Evolutionary conservation across 2,888 invertebrate genomes (phyloP).

Genomic region (Chloromyia formosa): DNA sequence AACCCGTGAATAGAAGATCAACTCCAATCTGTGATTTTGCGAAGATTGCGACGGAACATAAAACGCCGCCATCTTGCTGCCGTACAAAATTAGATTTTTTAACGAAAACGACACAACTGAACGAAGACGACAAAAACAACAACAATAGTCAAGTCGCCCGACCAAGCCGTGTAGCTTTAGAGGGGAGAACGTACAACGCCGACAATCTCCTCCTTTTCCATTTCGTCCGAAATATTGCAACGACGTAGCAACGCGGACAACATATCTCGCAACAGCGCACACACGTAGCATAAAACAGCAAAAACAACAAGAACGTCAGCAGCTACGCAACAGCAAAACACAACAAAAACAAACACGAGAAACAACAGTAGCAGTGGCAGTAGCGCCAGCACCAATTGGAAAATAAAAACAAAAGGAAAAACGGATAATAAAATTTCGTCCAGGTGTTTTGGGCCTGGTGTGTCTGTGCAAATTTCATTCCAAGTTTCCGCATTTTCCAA

Average conservation of each 20-base stretch:
- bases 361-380: not conserved
- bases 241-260: constrained; percentile 10
- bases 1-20: not conserved
- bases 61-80: constrained; percentile 39
- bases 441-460: too few species aligned
- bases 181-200: not conserved
- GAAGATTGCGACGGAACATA: not conserved
- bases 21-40: constrained; percentile 34
- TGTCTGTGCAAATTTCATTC: too few species aligned
- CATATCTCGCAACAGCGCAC: constrained; percentile 32
- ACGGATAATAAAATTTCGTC: too few species aligned
- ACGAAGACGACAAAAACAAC: not conserved
- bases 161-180: not conserved
- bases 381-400: not conserved
- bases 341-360: constrained; percentile 29
- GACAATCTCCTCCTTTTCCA: not conserved
- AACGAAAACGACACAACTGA: constrained; percentile 18
- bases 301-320: constrained; percentile 7
- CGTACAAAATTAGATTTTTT: constrained; percentile 33
- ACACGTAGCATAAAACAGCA: constrained; percentile 21
- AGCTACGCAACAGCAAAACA: not conserved
- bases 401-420: too few species aligned
- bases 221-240: not conserved
- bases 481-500: not conserved
- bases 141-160: too few species aligned